A percentile compares a stretch with the other conserved stretches of the same genome.
phyloP scores from a whole-genome alignment of 2,797 vertebrate genomes.

The Cuniculus paca region DNA sequence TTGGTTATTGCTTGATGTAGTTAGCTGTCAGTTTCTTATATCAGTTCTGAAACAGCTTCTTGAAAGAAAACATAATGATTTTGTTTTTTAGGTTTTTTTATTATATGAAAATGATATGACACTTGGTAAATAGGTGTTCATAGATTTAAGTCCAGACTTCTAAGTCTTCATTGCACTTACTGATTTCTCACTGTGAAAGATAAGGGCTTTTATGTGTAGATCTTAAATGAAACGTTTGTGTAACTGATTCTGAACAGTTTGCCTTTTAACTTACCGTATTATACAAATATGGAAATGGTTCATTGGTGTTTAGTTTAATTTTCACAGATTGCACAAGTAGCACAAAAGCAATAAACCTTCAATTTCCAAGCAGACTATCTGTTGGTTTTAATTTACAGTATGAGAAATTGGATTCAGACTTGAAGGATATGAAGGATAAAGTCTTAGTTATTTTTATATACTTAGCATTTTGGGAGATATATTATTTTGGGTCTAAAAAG shows the following conservation, averaged over 20 bases:
- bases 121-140: background rate
- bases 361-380: background rate
- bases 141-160: constrained; percentile 15
- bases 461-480: background rate
- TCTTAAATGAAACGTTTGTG: background rate
- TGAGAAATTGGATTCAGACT: constrained; percentile 2
- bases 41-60: background rate
- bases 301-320: constrained; percentile 12
- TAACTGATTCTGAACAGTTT: constrained; percentile 24
- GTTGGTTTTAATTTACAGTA: constrained; percentile 29
- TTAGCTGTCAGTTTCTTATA: background rate
- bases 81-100: constrained; percentile 26
- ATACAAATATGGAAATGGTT: constrained; percentile 4
- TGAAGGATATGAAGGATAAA: constrained; percentile 4
- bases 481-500: constrained; percentile 14
- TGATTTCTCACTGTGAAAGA: constrained; percentile 25
- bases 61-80: constrained; percentile 12
- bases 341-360: background rate
- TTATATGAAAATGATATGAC: constrained; percentile 10
- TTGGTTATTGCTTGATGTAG: background rate
- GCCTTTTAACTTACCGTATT: constrained; percentile 13
- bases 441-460: background rate
- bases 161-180: background rate
- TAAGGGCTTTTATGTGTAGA: constrained; percentile 35
- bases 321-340: background rate